Evolutionary conservation across 2,888 invertebrate genomes (phyloP).

Genomic region (Lasioglossum oenotherae): DNA sequence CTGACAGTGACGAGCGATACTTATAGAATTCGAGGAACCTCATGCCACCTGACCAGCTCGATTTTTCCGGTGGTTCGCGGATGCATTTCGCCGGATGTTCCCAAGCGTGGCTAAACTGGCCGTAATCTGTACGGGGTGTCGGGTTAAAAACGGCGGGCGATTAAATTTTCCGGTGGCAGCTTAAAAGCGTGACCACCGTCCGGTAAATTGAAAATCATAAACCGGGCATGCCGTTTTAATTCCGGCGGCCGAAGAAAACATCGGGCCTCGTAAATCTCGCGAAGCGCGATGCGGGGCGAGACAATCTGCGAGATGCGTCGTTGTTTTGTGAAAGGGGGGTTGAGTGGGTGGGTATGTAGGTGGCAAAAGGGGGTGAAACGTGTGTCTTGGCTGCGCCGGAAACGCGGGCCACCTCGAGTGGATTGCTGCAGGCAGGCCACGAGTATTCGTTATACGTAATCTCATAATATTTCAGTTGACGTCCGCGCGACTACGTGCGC

Average conservation of each 20-base stretch:
- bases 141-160: slow-evolving; percentile 16
- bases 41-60: too few relatives aligned
- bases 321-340: not conserved
- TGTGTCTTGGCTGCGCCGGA: slow-evolving; percentile 20
- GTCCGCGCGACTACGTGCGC: slow-evolving; percentile 58
- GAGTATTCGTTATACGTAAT: slow-evolving; percentile 71
- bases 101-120: not conserved
- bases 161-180: slow-evolving; percentile 53
- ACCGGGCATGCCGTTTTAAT: slow-evolving; percentile 65
- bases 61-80: too few relatives aligned
- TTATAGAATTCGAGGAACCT: not conserved
- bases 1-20: not conserved
- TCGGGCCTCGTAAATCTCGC: slow-evolving; percentile 65
- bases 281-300: slow-evolving; percentile 43
- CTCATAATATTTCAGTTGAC: slow-evolving; percentile 74
- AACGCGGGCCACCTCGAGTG: slow-evolving; percentile 60
- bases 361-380: not conserved
- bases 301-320: not conserved
- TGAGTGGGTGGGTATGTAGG: not conserved
- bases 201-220: slow-evolving; percentile 73
- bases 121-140: not conserved
- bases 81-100: slow-evolving; percentile 2
- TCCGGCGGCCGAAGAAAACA: slow-evolving; percentile 57
- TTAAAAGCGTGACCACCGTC: slow-evolving; percentile 60
- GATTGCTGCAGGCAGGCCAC: slow-evolving; percentile 59